Base-by-base conservation (phyloP, 2,888 invertebrate genomes). In the Peribatodes rhomboidaria region DNA sequence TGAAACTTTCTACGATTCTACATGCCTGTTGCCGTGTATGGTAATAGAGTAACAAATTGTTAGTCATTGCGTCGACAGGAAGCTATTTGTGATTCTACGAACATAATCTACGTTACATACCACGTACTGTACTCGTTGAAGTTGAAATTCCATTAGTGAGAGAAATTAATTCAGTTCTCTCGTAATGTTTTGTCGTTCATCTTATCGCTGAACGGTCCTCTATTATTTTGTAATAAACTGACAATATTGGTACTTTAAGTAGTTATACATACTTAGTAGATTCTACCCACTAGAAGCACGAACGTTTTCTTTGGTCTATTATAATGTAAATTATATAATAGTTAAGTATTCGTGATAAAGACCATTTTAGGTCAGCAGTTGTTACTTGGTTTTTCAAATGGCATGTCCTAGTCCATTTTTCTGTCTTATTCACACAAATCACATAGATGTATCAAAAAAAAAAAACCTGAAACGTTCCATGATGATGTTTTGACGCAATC, bases 351-450 rank as follows among this genome's bases (percentile, higher is more conserved):
- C 39, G 39, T 82, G 81, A 79, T 80, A 82, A 80, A 72, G 62
- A 77, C 71, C 78, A 81, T 80, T 79, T 82, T 73, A 27, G 46
- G 73, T 75, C 73, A 46, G 59, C 16, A 9, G 41, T 69, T 76
- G 71, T 72, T 68, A 72, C 63, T 61, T 60, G 31, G 14, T 39
- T 16, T 37, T 59, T 42, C 35, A 13, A 16, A 27, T 11, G 22
- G 49, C 13, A 16, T 41, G 8, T 37, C 13, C 13, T n/a, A n/a
- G n/a, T 2, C 10, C 35, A 2, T 13, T 37, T 13, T 13, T 2
- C 35, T 37, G 7, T 39, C 13, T 13, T 13, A 6, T n/a, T n/a
- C 2, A 27, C 2, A 27, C 27, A 27, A 27, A 27, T 27, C 27
- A 4, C 27, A 6, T 27, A 6, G 27, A 6, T 27, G 6, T 4